Evolutionary conservation across 1,140 invertebrate genomes (phyloP), one percentile per base, ranked within the genome.

Genomic region (Diorhabda carinulata): DNA sequence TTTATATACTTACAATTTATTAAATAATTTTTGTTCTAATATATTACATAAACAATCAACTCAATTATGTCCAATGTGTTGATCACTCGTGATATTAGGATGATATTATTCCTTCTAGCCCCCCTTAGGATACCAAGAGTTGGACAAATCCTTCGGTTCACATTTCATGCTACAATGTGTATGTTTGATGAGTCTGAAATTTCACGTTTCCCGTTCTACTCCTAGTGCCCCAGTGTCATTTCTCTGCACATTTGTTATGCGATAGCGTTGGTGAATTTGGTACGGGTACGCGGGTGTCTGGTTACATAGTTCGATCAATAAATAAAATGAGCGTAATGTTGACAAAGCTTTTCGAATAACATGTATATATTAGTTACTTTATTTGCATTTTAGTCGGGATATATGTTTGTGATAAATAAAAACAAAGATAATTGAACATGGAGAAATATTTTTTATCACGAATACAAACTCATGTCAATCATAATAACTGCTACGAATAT

Each of bases 291-390:
- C 6, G 47, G 47, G 47, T n/a, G 47, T 52, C 47, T 52, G 47
- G 47, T 52, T 52, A 52, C 47, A 52, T n/a, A n/a, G 47, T 52
- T 52, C n/a, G 47, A 52, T 52, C 47, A n/a, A 52, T 52, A 52
- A 52, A 52, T 52, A 52, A 52, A 52, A 52, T 52, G 47, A 52
- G 47, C 4, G 47, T 52, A 52, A 52, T 52, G 47, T 52, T 52
- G 47, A 52, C 47, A 52, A 52, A 52, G 47, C 47, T 52, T 52
- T 52, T 52, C n/a, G n/a, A n/a, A 52, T 6, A n/a, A 52, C 47
- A 4, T n/a, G n/a, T 52, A 52, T 52, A 52, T 52, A 52, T 52
- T 52, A 52, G 47, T n/a, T 52, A 52, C 47, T 52, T 52, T n/a
- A 52, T 52, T 52, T 52, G 47, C 47, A 52, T 52, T 52, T 52